These are phyloP conservation scores for Sminthopsis crassicaudata DNA, from an alignment of 2,113 vertebrate species.

Conservation along the genomic window DNA sequence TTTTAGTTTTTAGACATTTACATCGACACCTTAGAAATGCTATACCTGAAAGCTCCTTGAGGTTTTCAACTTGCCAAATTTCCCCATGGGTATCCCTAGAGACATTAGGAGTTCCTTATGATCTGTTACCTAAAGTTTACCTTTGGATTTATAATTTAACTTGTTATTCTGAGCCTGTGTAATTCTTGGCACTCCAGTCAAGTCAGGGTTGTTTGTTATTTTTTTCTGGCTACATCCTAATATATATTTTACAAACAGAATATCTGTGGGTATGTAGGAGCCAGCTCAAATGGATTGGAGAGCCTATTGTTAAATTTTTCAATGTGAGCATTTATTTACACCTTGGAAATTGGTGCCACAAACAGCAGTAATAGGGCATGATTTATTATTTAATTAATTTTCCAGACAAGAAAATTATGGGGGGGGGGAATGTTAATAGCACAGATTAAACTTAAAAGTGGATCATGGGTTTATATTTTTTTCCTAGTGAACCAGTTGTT, in stretches of 20 bases:
- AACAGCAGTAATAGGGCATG: not conserved
- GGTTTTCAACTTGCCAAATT: not conserved
- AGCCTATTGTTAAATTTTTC: not conserved
- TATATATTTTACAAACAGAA: not conserved
- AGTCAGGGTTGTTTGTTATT: not conserved
- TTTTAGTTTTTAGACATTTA: not conserved
- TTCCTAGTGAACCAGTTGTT: not conserved
- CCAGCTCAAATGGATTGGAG: not conserved
- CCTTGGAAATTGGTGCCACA: not conserved
- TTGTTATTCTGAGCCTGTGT: not conserved
- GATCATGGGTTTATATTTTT: not conserved
- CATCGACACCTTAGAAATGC: not conserved
- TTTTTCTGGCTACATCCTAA: not conserved
- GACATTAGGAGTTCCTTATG: not conserved
- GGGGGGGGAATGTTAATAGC: not conserved
- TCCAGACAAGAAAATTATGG: not conserved
- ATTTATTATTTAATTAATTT: not conserved
- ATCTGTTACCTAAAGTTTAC: not conserved
- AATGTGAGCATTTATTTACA: not conserved
- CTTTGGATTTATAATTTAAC: not conserved
- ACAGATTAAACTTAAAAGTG: not conserved
- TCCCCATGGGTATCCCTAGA: not conserved
- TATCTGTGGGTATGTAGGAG: not conserved
- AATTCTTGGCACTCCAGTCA: not conserved
- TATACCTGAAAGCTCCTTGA: not conserved